Evolutionary conservation across 2,113 vertebrate genomes (phyloP).

Genomic region (Rhea americana): DNA sequence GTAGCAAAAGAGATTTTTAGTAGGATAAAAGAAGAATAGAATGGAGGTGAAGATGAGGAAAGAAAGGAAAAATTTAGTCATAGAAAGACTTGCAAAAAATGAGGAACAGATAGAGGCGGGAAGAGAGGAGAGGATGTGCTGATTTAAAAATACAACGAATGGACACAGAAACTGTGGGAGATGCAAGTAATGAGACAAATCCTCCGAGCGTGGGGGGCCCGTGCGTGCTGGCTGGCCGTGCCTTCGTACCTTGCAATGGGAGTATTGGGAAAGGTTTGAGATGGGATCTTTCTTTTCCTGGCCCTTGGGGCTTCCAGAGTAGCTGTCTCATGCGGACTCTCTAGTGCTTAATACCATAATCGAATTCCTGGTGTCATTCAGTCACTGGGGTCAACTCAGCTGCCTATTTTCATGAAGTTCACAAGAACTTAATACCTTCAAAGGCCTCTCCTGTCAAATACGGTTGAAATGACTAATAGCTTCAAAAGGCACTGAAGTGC

Average conservation of each 20-base stretch:
- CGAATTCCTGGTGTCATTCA: background rate
- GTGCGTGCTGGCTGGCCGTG: accelerated
- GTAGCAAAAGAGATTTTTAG: background rate
- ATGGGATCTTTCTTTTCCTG: background rate
- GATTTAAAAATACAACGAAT: background rate
- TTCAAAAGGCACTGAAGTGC: background rate
- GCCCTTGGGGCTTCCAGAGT: background rate
- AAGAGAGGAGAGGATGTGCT: background rate
- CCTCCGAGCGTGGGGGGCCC: background rate
- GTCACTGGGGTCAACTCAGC: background rate
- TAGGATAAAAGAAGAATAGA: background rate
- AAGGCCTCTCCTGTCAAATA: background rate
- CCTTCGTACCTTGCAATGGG: background rate
- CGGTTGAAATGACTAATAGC: background rate
- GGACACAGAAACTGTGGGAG: background rate
- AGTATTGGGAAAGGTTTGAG: background rate
- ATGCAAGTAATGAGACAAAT: background rate
- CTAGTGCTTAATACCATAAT: background rate
- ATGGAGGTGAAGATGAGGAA: background rate
- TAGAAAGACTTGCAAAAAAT: background rate
- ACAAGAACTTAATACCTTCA: background rate
- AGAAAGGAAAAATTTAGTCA: background rate
- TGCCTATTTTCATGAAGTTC: background rate
- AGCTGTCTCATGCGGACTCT: background rate
- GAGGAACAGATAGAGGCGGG: background rate